Conservation (phyloP, 2,113 vertebrate species). For the Marmota flaviventris region DNA sequence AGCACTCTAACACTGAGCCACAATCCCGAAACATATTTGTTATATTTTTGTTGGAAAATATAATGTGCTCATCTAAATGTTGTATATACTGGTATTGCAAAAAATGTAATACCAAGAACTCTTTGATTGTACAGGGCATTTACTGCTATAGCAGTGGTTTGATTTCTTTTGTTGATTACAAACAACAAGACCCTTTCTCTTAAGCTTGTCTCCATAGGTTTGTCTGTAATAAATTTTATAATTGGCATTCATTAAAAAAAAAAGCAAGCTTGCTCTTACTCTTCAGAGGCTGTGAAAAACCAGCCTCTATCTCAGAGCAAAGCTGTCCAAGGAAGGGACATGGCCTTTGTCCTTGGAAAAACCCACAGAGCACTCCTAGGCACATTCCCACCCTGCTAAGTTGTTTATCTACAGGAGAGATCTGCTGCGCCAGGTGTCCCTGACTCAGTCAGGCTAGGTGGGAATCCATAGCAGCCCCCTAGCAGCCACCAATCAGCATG, state of each 20-base stretch:
- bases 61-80: slow-evolving; percentile 1
- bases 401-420: no score
- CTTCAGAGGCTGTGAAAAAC: not conserved
- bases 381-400: no score
- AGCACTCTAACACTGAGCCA: no score
- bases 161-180: slow-evolving; percentile 12
- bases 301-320: no score
- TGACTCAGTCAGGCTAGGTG: no score
- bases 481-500: no score
- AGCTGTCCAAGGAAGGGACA: no score
- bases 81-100: not conserved
- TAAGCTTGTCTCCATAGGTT: not conserved
- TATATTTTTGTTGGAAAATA: not conserved
- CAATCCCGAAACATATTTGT: not conserved
- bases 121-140: not conserved
- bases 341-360: no score
- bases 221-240: not conserved
- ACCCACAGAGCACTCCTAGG: no score
- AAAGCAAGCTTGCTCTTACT: not conserved
- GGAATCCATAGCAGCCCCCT: no score
- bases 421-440: no score
- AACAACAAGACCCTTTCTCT: not conserved
- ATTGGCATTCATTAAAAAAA: not conserved
- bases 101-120: not conserved
- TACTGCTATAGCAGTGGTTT: not conserved